These are phyloP conservation scores for Schizopygopsis malacanthus DNA, from an alignment of 2,797 vertebrate species.

Conservation along the genomic window DNA sequence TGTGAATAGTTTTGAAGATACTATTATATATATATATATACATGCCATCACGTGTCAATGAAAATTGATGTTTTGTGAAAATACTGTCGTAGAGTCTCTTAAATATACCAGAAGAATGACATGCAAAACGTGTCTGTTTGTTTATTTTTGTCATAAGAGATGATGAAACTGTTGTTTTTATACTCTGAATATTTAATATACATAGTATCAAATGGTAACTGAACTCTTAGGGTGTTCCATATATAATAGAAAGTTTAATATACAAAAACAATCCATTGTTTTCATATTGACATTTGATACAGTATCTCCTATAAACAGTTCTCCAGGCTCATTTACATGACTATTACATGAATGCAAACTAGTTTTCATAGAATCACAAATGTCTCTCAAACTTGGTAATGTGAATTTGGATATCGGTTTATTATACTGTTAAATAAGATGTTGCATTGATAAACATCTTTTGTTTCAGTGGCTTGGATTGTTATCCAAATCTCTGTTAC, in stretches of 20 bases:
- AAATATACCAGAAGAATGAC: slow-evolving; percentile 61
- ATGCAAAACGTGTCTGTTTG: slow-evolving; percentile 40
- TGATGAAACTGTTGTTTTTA: slow-evolving; percentile 2
- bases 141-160: neutral
- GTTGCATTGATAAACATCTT: neutral
- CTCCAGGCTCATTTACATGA: slow-evolving; percentile 1
- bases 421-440: neutral
- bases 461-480: neutral
- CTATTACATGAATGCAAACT: slow-evolving; percentile 10
- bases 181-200: neutral
- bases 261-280: neutral
- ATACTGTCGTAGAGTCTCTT: slow-evolving; percentile 56
- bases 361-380: neutral
- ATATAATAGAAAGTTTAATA: neutral
- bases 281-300: neutral
- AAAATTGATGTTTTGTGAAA: slow-evolving; percentile 82
- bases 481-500: neutral
- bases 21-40: slow-evolving; percentile 77
- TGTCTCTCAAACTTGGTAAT: neutral
- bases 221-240: neutral
- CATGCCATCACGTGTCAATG: slow-evolving; percentile 91
- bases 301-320: neutral
- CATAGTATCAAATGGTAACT: neutral
- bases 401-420: neutral
- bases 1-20: slow-evolving; percentile 95